phyloP scores from a whole-genome alignment of 2,797 vertebrate genomes.

The Myotis vivesi region DNA sequence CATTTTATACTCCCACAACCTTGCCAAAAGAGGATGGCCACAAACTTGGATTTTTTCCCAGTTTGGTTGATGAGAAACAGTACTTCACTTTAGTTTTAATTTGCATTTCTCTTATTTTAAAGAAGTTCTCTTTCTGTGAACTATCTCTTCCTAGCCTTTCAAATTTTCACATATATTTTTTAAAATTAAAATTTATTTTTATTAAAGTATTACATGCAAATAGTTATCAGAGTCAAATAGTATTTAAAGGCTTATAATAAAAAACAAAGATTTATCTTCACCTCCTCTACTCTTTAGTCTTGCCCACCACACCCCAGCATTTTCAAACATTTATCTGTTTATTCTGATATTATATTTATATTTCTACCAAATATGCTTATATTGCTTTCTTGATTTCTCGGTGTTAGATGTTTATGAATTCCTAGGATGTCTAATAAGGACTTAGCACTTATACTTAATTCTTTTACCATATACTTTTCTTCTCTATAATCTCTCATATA shows the following conservation, averaged over 20 bases:
- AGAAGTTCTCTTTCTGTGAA: background rate
- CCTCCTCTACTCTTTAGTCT: background rate
- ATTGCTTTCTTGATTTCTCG: background rate
- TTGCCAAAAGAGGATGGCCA: background rate
- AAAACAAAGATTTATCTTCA: background rate
- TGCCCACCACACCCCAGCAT: background rate
- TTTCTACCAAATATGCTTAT: background rate
- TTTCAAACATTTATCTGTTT: background rate
- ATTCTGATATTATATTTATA: background rate
- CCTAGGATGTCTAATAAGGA: background rate
- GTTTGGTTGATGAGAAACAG: background rate
- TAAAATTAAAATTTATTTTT: constrained; percentile 36
- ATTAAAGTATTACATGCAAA: background rate
- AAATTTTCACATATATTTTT: background rate
- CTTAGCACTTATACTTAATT: background rate
- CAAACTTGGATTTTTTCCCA: background rate
- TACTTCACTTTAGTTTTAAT: constrained; percentile 27
- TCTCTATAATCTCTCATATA: background rate
- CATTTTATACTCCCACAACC: background rate
- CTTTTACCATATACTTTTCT: background rate
- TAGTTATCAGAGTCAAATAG: background rate
- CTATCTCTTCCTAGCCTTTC: background rate
- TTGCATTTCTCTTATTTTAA: constrained; percentile 39
- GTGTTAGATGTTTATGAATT: background rate
- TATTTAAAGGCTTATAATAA: constrained; percentile 20